Conservation (phyloP, 1,140 invertebrate species). For the Cydia pomonella region DNA sequence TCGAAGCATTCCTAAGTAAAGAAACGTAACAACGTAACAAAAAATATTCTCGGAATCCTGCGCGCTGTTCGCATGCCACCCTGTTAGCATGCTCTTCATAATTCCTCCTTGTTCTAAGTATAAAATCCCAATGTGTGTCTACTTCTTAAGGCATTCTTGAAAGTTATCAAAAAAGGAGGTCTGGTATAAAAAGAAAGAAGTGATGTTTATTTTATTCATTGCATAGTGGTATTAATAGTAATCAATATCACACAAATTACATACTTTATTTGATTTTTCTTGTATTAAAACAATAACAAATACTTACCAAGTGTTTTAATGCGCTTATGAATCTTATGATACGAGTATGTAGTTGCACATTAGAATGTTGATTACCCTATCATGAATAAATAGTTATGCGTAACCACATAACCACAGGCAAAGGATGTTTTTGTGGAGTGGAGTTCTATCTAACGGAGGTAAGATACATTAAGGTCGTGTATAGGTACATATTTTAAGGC, state of each 20-base stretch:
- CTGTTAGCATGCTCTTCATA: constrained; percentile 22
- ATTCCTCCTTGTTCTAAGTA: constrained; percentile 27
- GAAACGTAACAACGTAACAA: constrained; percentile 9
- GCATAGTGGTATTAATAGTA: neutral
- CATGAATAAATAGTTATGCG: too few relatives aligned
- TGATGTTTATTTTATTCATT: neutral
- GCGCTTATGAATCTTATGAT: too few relatives aligned
- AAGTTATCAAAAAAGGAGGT: neutral
- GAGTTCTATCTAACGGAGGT: too few relatives aligned
- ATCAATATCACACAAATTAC: neutral
- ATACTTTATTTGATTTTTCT: too few relatives aligned
- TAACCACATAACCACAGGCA: too few relatives aligned
- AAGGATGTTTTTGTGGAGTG: too few relatives aligned
- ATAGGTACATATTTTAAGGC: too few relatives aligned
- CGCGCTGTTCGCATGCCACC: constrained; percentile 24
- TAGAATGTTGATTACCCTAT: too few relatives aligned
- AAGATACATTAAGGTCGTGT: too few relatives aligned
- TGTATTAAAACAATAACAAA: too few relatives aligned
- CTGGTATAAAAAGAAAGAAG: neutral
- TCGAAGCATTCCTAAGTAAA: constrained; percentile 25
- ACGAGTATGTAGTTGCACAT: too few relatives aligned
- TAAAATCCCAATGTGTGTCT: constrained; percentile 24
- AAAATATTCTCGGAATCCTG: constrained; percentile 13
- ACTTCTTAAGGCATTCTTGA: constrained; percentile 22
- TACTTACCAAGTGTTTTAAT: too few relatives aligned